Conservation (phyloP, 2,888 invertebrate genomes). For the Thereva unica region DNA sequence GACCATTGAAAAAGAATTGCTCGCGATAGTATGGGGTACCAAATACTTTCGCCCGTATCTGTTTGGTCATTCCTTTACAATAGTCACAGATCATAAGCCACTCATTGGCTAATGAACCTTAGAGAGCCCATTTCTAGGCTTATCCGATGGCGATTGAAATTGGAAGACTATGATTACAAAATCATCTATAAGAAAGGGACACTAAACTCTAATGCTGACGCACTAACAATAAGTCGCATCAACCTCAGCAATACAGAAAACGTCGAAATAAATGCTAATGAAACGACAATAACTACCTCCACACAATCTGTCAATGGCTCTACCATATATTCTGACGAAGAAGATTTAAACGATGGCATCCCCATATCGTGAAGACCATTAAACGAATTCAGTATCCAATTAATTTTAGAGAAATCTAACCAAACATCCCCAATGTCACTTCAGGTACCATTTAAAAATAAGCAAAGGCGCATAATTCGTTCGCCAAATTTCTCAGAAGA, state of each 20-base stretch:
- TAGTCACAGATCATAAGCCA: slow-evolving; percentile 48
- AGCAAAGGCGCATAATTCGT: slow-evolving; percentile 1
- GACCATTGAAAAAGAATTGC: slow-evolving; percentile 45
- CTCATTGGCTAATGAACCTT: slow-evolving; percentile 36
- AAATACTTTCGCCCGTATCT: slow-evolving; percentile 48
- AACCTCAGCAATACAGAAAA: background rate
- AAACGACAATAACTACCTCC: slow-evolving; percentile 2
- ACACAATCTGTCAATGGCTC: slow-evolving; percentile 9
- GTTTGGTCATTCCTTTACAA: too few relatives aligned
- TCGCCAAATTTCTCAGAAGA: slow-evolving; percentile 31
- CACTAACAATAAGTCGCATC: slow-evolving; percentile 25
- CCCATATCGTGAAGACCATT: slow-evolving; percentile 41
- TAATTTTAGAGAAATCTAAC: slow-evolving; percentile 31
- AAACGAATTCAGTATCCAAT: slow-evolving; percentile 41
- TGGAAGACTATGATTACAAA: slow-evolving; percentile 44
- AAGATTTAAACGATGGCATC: slow-evolving; percentile 36
- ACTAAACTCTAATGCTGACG: slow-evolving; percentile 44
- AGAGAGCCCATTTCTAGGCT: too few relatives aligned
- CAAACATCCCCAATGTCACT: slow-evolving; percentile 31
- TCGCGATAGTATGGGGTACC: slow-evolving; percentile 44
- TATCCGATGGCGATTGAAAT: too few relatives aligned
- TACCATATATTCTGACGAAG: slow-evolving; percentile 37
- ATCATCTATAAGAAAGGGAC: slow-evolving; percentile 43
- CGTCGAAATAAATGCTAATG: too few relatives aligned
- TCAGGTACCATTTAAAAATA: slow-evolving; percentile 22